Evolutionary conservation across 2,113 vertebrate species (phyloP), one percentile per base, ranked within the genome.

Genomic region (Setophaga petechia): DNA sequence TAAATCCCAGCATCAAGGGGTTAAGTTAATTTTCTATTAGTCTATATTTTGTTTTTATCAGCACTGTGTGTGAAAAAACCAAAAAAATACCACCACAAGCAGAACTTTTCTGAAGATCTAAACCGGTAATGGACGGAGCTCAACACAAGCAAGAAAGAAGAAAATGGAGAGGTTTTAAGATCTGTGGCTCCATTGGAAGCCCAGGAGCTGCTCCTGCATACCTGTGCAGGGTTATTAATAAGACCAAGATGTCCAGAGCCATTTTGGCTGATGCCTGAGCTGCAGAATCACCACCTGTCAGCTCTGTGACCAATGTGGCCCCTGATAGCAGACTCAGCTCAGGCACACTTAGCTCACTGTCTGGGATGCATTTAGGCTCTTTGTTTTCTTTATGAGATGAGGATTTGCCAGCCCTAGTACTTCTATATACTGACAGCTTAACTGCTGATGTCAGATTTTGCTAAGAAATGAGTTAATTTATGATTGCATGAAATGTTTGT

Each of bases 381-480:
- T 88, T 93, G 65, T 89, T 96, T 96, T 94, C 66, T 58, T 95
- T 95, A 77, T 37, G 71, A 89, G 84, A 85, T 35, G 83, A 94
- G 47, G 35, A 93, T 91, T 92, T 96, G 93, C 94, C 89, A 95
- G 55, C 44, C n/a, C 49, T 31, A 35, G 75, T 84, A 37, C 79
- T 82, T 88, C 82, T 95, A 11, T 54, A 43, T 82, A 86, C 90
- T 95, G 97, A 96, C 93, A 96, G 90, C 44, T 94, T 95, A 95
- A 95, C 95, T 91, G 78, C 94, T 91, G 95, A 96, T 95, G 95
- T 97, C 93, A 94, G 92, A 81, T 91, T 89, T 93, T 89, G 72
- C 66, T 96, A 95, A 97, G 93, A 97, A 96, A 97, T 95, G 78
- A 97, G 88, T 89, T 96, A 96, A 96, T 97, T 96, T 97, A 96